These are phyloP conservation scores for Mobula birostris DNA, from an alignment of 2,113 vertebrate species.

Conservation along the genomic window DNA sequence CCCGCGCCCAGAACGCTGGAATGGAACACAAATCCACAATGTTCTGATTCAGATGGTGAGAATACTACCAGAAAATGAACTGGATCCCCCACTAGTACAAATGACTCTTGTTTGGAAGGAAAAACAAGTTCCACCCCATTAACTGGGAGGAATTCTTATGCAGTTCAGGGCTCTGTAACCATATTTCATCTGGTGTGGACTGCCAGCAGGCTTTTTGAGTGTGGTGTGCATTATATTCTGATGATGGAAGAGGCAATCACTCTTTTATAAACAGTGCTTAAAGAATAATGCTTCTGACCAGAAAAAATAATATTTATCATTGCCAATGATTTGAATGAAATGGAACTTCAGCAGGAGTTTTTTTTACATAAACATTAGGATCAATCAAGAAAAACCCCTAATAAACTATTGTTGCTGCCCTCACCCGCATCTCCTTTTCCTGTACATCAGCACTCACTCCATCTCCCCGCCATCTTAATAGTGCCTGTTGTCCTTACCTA, in stretches of 20 bases:
- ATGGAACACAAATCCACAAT: too few relatives aligned
- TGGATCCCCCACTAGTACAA: background rate
- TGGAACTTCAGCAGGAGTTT: background rate
- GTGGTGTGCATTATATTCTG: background rate
- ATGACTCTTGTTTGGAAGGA: background rate
- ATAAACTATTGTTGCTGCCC: too few relatives aligned
- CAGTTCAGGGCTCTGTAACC: background rate
- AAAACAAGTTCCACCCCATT: background rate
- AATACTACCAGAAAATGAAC: background rate
- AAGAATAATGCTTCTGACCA: background rate
- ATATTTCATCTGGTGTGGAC: background rate
- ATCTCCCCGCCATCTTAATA: too few relatives aligned
- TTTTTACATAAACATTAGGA: background rate
- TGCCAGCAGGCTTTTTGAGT: background rate
- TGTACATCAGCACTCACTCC: too few relatives aligned
- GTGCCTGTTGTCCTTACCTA: too few relatives aligned
- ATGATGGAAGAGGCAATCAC: background rate
- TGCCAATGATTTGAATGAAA: background rate
- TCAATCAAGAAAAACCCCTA: background rate
- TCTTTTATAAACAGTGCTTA: background rate
- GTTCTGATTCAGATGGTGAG: too few relatives aligned
- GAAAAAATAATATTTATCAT: constrained; percentile 19
- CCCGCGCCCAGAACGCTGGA: too few relatives aligned
- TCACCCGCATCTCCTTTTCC: too few relatives aligned
- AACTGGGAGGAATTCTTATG: background rate